Conservation (phyloP, 2,888 invertebrate species). For the Nasonovia ribisnigri region DNA sequence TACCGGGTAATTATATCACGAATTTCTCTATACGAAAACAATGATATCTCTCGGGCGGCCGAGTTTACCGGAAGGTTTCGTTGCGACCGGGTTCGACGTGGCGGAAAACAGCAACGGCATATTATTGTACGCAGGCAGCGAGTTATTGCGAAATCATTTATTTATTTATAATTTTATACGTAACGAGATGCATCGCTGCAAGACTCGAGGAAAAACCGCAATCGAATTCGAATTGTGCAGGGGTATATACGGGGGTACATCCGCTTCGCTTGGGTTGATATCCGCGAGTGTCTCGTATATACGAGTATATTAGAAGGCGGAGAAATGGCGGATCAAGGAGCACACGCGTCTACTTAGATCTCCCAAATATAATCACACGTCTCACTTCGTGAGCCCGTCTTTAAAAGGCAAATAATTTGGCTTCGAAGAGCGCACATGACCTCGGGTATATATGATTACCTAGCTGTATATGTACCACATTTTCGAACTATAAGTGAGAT, state of each 20-base stretch:
- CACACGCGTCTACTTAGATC: too few species aligned
- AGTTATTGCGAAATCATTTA: neutral
- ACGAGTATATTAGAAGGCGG: too few species aligned
- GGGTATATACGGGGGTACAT: neutral
- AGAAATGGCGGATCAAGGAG: too few species aligned
- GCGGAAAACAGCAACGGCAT: slow-evolving; percentile 18
- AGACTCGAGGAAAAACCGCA: neutral
- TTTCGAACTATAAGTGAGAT: too few species aligned
- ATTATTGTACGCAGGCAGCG: neutral
- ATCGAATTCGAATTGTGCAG: neutral
- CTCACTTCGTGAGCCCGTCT: too few species aligned
- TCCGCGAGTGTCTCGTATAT: too few species aligned
- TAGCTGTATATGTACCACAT: too few species aligned
- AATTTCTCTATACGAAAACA: slow-evolving; percentile 56
- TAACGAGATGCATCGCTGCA: neutral
- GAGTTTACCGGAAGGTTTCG: slow-evolving; percentile 28
- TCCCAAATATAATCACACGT: too few species aligned
- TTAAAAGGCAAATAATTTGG: too few species aligned
- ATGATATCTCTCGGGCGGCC: slow-evolving; percentile 56
- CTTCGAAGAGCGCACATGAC: too few species aligned
- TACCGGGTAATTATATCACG: slow-evolving; percentile 65
- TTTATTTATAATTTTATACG: neutral
- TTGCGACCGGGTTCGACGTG: neutral
- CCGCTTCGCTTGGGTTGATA: neutral
- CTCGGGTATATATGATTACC: too few species aligned